Evolutionary conservation across 2,797 vertebrate species (phyloP), one percentile per base, ranked within the genome.

Genomic region (Eospalax fontanierii): DNA sequence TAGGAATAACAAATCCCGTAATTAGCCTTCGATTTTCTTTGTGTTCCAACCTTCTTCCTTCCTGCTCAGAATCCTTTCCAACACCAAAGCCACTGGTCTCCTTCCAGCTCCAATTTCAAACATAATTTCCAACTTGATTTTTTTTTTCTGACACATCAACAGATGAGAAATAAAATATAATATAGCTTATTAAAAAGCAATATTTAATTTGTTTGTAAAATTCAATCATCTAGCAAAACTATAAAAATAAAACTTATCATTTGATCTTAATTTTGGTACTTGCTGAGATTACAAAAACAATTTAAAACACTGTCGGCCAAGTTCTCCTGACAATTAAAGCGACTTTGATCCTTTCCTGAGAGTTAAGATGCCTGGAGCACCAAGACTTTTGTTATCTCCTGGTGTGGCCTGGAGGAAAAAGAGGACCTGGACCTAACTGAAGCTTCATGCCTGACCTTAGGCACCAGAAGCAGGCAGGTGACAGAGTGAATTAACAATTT

Each of bases 201-300:
- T 61, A 76, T 76, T 35, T 71, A 75, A 86, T 40, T n/a, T 86
- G n/a, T 80, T 43, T 80, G 7, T 38, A 65, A 59, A 81, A 46
- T 46, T 74, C 26, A 86, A 4, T 19, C 7, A 74, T 57, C 14
- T 21, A 90, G 1, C 57, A 82, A 35, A 61, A 4, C 2, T 54
- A 81, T 9, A 2, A 14, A 46, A 73, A 15, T 54, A 38, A 95
- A 93, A 76, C 11, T 19, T 46, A 43, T 15, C 59, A 3, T 71
- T 88, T 50, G 61, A 73, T 90, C 79, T 96, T 46, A 74, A n/a
- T n/a, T 70, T 75, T 94, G 33, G 40, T 78, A 30, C 10, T 81
- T 95, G 79, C 57, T 93, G 73, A 84, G 61, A 95, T 90, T 90
- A 50, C 43, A 85, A 91, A 19, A 79, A 24, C 43, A 87, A 78